Percentiles rank a stretch among this genome's conserved stretches.
Evolutionary conservation across 2,888 invertebrate genomes (phyloP).

Genomic region (Agrochola lychnidis): DNA sequence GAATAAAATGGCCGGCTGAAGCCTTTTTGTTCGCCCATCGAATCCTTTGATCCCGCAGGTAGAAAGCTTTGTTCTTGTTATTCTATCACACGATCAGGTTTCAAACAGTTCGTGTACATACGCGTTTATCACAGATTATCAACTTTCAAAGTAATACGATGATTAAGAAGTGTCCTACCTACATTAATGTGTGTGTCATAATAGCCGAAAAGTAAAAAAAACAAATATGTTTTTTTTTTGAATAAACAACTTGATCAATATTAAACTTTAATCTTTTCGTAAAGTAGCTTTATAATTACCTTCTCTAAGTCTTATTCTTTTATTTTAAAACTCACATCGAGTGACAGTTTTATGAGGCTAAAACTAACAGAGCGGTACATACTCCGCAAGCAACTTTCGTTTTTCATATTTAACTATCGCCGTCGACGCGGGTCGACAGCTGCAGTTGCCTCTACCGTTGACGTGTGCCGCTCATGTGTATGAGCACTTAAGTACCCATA

Average conservation of each 20-base stretch:
- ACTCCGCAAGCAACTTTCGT: not conserved
- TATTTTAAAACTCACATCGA: not conserved
- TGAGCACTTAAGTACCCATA: too few species aligned
- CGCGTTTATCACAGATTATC: constrained; percentile 37
- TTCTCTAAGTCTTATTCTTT: not conserved
- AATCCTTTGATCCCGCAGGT: constrained; percentile 61
- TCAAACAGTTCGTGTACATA: constrained; percentile 58
- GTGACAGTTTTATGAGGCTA: not conserved
- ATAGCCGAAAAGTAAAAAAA: not conserved
- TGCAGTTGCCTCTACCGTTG: too few species aligned
- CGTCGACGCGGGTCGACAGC: too few species aligned
- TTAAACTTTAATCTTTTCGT: not conserved
- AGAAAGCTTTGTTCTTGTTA: constrained; percentile 62
- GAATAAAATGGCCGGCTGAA: constrained; percentile 60
- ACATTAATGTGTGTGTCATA: not conserved
- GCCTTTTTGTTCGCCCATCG: constrained; percentile 48
- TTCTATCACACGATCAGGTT: constrained; percentile 64
- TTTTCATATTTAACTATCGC: not conserved
- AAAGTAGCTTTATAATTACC: not conserved
- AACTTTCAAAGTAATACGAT: constrained; percentile 42
- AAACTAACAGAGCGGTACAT: not conserved
- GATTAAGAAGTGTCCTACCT: not conserved
- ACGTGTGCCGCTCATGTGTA: too few species aligned
- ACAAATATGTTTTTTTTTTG: not conserved
- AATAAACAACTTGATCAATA: not conserved